Base-by-base conservation (phyloP, 2,797 vertebrate species). In the Mormyrops boulengeri region DNA sequence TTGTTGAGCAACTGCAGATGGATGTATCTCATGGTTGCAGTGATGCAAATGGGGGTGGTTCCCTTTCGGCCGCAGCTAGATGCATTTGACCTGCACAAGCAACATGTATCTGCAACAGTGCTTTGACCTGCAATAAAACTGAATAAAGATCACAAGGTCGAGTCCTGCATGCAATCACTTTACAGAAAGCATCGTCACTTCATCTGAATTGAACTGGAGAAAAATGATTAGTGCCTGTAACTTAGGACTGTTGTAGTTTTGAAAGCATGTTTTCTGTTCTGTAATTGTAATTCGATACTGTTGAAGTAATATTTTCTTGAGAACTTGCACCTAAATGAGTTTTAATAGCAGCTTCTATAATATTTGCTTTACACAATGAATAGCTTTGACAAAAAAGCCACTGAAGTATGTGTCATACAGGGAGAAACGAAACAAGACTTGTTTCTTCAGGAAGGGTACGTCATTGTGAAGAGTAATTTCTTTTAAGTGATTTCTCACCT, bases 1-100 rank as follows among this genome's bases (percentile, higher is more conserved):
- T 95, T 94, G 95, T 94, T 95, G 95, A 96, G 85, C 49, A 55
- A 87, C 30, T 87, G 22, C 7, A 57, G 2, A 95, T 96, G 91
- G 91, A 91, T 93, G 85, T 91, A 92, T 0, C 92, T 93, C 91
- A 89, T 93, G 91, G 89, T 91, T 91, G 90, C 90, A 80, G 90
- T 92, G 92, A 94, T 93, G 94, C 93, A 93, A 91, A 92, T 89
- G 19, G 5, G 90, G 92, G 90, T 89, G 87, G 90, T 91, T 90
- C 91, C 92, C 90, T 87, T 88, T 5, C 55, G 9, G 19, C 12
- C 12, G 53, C 12, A 49, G 82, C 52, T 87, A 14, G 17, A 87
- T 34, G 22, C 85, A 30, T 30, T 86, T 86, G n/a, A 14, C 11
- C 8, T 86, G 7, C 19, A 47, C 26, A 4, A 55, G 6, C 30